Evolutionary conservation across 2,113 vertebrate genomes (phyloP), one percentile per base, ranked within the genome.

Genomic region (Ciconia stormi): DNA sequence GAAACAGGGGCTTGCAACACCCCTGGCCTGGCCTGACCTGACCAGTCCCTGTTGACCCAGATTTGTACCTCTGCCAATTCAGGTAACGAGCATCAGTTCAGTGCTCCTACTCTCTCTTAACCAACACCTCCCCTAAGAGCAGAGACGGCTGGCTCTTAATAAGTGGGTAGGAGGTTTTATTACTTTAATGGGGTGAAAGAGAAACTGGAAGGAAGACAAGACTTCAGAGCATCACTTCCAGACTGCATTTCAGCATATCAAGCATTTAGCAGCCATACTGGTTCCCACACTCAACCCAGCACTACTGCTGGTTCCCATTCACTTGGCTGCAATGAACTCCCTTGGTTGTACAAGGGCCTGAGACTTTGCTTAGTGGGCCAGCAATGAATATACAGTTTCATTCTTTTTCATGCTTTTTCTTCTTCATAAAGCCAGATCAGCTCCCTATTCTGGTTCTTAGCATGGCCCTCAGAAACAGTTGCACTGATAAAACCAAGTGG

Each of bases 161-260:
- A 77, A 78, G 9, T 27, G 71, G 25, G 16, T 34, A 80, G 55
- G 67, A 81, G 17, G 34, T 65, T 92, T 81, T 74, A 63, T 66
- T 58, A 66, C 55, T 61, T 77, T 29, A 67, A 29, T 46, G 30
- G 50, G 30, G 5, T 62, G 42, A 86, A 92, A 50, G 25, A 73
- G 42, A 73, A 86, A 58, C 18, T 52, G 20, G n/a, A 82, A 78
- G 10, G 65, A 94, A 92, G 74, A 52, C 38, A 59, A 69, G 44
- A 69, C 6, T 92, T 66, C 29, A 92, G 25, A 86, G 30, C 66
- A 93, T 42, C 40, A 30, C 34, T 88, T 90, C 49, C 16, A 55
- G 58, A n/a, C 23, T 5, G 0, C 1, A 1, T 88, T 90, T 77
- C 62, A 70, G 30, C 3, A 1, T 34, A 27, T 7, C 30, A 46